These are phyloP conservation scores for Pterostichus niger DNA, from an alignment of 2,888 invertebrate species.

Conservation along the genomic window DNA sequence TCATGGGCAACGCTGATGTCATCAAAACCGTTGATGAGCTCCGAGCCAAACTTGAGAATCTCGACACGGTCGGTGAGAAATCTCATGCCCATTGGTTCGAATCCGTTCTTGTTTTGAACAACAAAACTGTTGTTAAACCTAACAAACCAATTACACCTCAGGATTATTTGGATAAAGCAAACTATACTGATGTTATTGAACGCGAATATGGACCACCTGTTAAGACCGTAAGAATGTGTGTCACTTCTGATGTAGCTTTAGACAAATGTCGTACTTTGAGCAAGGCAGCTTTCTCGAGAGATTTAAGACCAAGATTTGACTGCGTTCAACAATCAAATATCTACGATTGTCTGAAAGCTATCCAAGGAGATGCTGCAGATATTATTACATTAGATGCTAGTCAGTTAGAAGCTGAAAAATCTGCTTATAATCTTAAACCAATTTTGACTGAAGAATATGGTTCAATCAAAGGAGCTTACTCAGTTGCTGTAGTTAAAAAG, in stretches of 20 bases:
- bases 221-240: constrained; percentile 84
- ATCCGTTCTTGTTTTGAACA: constrained; percentile 80
- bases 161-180: constrained; percentile 74
- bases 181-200: constrained; percentile 83
- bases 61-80: constrained; percentile 77
- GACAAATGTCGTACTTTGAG: constrained; percentile 87
- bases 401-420: constrained; percentile 78
- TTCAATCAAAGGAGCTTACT: constrained; percentile 77
- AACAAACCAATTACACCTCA: constrained; percentile 74
- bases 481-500: constrained; percentile 84
- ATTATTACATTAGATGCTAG: constrained; percentile 84
- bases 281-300: constrained; percentile 86
- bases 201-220: constrained; percentile 86
- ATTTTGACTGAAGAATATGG: constrained; percentile 84
- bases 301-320: constrained; percentile 88
- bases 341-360: constrained; percentile 83
- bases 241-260: constrained; percentile 82
- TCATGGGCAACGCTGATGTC: constrained; percentile 84
- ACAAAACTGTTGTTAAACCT: constrained; percentile 79
- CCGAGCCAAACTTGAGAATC: constrained; percentile 80
- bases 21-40: constrained; percentile 79
- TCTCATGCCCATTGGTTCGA: constrained; percentile 77
- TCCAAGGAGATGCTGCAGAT: constrained; percentile 85
- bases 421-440: constrained; percentile 81
- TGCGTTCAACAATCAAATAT: constrained; percentile 84